Evolutionary conservation across 2,888 invertebrate species (phyloP).

Genomic region (Aradus depressus): DNA sequence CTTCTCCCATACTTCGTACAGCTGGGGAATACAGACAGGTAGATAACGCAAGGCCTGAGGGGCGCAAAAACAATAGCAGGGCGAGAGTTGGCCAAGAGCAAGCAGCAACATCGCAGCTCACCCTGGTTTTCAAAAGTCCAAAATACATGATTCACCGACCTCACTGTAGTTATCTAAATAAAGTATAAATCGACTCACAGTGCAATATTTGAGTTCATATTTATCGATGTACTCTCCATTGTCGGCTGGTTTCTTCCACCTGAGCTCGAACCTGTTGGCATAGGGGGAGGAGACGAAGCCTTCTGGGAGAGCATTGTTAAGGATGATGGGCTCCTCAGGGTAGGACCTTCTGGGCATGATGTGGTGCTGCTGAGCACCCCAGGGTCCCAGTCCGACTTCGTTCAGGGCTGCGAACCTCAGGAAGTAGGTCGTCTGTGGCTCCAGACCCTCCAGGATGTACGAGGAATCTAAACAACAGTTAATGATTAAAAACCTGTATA

Average conservation of each 20-base stretch:
- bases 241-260: slow-evolving; percentile 76
- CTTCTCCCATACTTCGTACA: too few species aligned
- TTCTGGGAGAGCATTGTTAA: slow-evolving; percentile 39
- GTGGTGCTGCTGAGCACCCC: slow-evolving; percentile 52
- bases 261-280: slow-evolving; percentile 66
- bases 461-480: slow-evolving; percentile 35
- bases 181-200: slow-evolving; percentile 48
- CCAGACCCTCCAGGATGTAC: slow-evolving; percentile 67
- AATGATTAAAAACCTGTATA: not conserved
- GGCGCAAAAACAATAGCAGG: too few species aligned
- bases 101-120: too few species aligned
- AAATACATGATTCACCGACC: too few species aligned
- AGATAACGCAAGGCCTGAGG: too few species aligned
- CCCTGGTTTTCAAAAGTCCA: too few species aligned
- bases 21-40: too few species aligned
- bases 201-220: slow-evolving; percentile 70
- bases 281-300: slow-evolving; percentile 50
- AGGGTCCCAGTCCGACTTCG: slow-evolving; percentile 68
- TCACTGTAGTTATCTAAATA: too few species aligned
- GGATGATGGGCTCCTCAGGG: slow-evolving; percentile 60
- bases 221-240: slow-evolving; percentile 80
- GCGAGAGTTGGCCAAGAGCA: too few species aligned
- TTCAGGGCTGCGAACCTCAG: slow-evolving; percentile 78
- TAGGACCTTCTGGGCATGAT: slow-evolving; percentile 61
- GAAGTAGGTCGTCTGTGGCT: slow-evolving; percentile 63